phyloP scores from a whole-genome alignment of 2,888 invertebrate genomes.

The Sicus ferrugineus region DNA sequence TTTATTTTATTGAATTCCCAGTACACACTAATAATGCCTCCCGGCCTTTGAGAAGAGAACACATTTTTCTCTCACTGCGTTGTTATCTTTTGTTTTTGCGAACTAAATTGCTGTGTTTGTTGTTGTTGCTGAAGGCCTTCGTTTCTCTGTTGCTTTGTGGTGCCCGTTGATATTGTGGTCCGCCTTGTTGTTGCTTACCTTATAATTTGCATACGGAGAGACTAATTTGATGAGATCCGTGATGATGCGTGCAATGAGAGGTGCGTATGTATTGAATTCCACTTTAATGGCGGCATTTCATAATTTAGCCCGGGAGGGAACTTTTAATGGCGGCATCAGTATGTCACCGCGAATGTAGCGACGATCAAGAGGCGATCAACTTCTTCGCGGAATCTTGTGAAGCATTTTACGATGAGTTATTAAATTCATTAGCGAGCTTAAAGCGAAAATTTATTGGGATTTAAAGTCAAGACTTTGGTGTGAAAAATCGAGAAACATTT shows the following conservation, averaged over 20 bases:
- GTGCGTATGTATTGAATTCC: conserved; percentile 3
- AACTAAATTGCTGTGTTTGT: neutral
- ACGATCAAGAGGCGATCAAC: too few relatives aligned
- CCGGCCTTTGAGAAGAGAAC: neutral
- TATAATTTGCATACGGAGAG: conserved; percentile 36
- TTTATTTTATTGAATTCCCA: conserved; percentile 16
- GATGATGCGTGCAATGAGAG: conserved; percentile 14
- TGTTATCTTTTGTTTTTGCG: too few relatives aligned
- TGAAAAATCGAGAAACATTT: too few relatives aligned
- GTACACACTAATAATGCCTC: conserved; percentile 25
- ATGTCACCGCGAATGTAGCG: too few relatives aligned
- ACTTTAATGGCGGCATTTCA: neutral
- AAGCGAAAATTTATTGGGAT: too few relatives aligned
- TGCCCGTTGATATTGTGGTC: conserved; percentile 9
- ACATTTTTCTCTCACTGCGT: neutral
- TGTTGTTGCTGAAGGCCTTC: conserved; percentile 1
- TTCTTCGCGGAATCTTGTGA: too few relatives aligned
- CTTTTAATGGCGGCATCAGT: too few relatives aligned
- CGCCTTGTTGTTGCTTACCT: conserved; percentile 39
- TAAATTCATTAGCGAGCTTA: too few relatives aligned
- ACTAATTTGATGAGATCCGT: conserved; percentile 34
- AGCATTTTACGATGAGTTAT: too few relatives aligned
- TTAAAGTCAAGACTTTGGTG: too few relatives aligned
- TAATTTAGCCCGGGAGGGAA: too few relatives aligned
- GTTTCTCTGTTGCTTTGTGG: neutral